These are phyloP conservation scores for Percopsis omiscomaycus DNA, from an alignment of 2,797 vertebrate genomes.

Conservation along the genomic window DNA sequence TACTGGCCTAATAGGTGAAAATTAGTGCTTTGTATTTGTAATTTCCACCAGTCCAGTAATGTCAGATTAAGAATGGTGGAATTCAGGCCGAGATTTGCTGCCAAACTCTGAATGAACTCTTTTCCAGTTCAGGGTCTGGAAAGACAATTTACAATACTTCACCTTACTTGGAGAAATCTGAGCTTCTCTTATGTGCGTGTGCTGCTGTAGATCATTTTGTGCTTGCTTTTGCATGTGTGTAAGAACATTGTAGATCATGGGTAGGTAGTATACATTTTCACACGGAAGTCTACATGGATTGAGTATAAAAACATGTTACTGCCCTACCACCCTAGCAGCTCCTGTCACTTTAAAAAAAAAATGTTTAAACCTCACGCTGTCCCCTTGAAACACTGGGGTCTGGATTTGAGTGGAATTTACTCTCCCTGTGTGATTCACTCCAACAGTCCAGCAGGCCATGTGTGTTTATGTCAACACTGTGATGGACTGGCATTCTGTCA, in stretches of 20 bases:
- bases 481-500: too few relatives aligned
- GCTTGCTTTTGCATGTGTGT: not conserved
- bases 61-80: constrained; percentile 27
- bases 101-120: constrained; percentile 62
- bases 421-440: too few relatives aligned
- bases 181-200: constrained; percentile 38
- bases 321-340: not conserved
- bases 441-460: not conserved
- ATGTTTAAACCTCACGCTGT: not conserved
- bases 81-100: constrained; percentile 34
- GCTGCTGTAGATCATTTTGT: not conserved
- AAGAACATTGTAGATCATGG: not conserved
- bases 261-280: constrained; percentile 18
- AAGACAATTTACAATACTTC: constrained; percentile 55
- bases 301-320: constrained; percentile 5
- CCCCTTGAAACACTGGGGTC: too few relatives aligned
- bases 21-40: constrained; percentile 9
- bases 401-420: too few relatives aligned
- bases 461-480: not conserved
- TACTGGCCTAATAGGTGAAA: constrained; percentile 28
- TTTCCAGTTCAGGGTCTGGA: constrained; percentile 66
- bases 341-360: too few relatives aligned
- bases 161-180: constrained; percentile 59
- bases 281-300: constrained; percentile 21
- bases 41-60: constrained; percentile 30